Evolutionary conservation across 2,113 vertebrate species (phyloP).

Genomic region (Periophthalmodon schlosseri): DNA sequence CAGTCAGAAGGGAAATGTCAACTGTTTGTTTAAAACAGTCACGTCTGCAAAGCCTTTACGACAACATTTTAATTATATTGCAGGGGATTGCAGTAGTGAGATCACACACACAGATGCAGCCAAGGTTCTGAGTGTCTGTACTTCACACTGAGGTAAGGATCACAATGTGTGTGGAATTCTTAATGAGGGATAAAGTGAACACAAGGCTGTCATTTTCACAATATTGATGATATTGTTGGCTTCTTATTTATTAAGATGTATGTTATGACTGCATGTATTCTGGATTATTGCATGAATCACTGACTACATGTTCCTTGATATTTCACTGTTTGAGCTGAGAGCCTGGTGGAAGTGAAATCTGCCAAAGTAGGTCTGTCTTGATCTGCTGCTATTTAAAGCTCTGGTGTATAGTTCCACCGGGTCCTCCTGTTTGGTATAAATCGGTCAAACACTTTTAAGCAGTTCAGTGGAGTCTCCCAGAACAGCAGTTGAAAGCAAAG

Average conservation of each 20-base stretch:
- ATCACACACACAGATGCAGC: neutral
- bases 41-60: constrained; percentile 18
- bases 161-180: constrained; percentile 24
- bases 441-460: constrained; percentile 58
- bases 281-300: constrained; percentile 24
- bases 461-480: constrained; percentile 31
- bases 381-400: constrained; percentile 67
- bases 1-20: constrained; percentile 8
- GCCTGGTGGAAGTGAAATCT: constrained; percentile 24
- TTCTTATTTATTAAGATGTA: neutral
- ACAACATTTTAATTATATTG: constrained; percentile 38
- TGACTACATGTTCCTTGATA: constrained; percentile 18
- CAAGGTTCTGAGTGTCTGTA: constrained; percentile 49
- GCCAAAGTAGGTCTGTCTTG: constrained; percentile 62
- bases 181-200: constrained; percentile 1
- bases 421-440: constrained; percentile 45
- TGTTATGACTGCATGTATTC: neutral
- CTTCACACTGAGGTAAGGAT: constrained; percentile 28
- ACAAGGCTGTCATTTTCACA: neutral
- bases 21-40: constrained; percentile 23
- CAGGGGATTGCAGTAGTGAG: constrained; percentile 18
- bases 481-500: neutral
- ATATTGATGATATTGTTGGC: neutral
- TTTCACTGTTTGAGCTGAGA: constrained; percentile 29
- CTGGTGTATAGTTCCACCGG: constrained; percentile 45